These are phyloP conservation scores for Hyperopisus bebe DNA, from an alignment of 2,113 vertebrate genomes.

Conservation along the genomic window DNA sequence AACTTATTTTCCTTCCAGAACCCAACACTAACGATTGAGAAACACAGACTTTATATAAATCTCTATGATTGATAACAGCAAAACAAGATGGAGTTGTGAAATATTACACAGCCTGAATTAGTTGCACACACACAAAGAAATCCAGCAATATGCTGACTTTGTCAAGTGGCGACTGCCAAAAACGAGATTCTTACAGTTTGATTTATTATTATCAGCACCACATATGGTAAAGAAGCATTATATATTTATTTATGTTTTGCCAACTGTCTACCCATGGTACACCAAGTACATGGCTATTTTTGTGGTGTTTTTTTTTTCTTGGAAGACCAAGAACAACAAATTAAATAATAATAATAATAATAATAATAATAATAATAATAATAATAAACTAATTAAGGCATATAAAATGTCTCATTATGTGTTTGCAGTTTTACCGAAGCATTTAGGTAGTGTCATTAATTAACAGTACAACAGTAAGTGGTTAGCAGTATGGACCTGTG, in stretches of 20 bases:
- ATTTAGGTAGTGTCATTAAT: not conserved
- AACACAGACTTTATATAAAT: not conserved
- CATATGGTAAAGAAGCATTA: conserved; percentile 12
- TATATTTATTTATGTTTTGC: conserved; percentile 17
- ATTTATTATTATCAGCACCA: conserved; percentile 14
- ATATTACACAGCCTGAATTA: conserved; percentile 20
- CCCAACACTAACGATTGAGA: not conserved
- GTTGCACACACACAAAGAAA: conserved; percentile 6
- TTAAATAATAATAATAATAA: not conserved
- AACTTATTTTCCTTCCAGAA: not conserved
- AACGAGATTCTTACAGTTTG: conserved; percentile 15
- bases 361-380: not conserved
- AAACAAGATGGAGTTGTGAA: conserved; percentile 7
- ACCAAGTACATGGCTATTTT: conserved; percentile 3
- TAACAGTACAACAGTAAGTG: not conserved
- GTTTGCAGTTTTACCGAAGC: not conserved
- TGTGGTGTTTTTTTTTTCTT: not conserved
- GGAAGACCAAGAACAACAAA: not conserved
- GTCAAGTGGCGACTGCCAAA: conserved; percentile 6
- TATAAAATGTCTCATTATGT: not conserved
- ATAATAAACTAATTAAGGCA: not conserved
- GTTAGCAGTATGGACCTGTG: not conserved
- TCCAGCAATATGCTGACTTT: conserved; percentile 16
- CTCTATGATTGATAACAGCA: not conserved
- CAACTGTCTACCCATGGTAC: conserved; percentile 8